phyloP scores from a whole-genome alignment of 2,797 vertebrate species.

The Nasua narica region DNA sequence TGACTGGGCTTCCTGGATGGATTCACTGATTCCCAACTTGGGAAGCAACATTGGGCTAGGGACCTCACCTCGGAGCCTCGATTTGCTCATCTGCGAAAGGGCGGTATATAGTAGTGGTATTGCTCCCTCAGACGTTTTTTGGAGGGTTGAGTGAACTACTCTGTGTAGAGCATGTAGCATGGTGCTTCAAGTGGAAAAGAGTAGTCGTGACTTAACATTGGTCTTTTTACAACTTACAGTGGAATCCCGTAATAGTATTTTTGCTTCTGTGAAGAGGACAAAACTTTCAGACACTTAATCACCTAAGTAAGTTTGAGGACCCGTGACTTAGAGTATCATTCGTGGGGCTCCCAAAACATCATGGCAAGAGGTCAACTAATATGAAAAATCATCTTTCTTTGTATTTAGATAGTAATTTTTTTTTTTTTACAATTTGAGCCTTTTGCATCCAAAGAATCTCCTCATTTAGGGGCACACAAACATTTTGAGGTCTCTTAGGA shows the following conservation, averaged over 20 bases:
- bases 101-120: not conserved
- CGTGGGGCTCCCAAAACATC: not conserved
- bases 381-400: not conserved
- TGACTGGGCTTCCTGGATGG: not conserved
- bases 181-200: not conserved
- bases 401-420: not conserved
- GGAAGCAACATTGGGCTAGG: not conserved
- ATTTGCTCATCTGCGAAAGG: not conserved
- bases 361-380: not conserved
- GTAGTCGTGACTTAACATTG: not conserved
- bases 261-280: conserved; percentile 8
- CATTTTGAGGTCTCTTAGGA: not conserved
- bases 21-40: not conserved
- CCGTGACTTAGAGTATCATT: not conserved
- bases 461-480: not conserved
- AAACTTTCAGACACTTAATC: not conserved
- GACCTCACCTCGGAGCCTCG: not conserved
- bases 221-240: not conserved
- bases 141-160: not conserved
- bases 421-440: not conserved
- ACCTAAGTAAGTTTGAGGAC: not conserved
- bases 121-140: not conserved
- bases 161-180: not conserved
- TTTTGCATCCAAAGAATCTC: not conserved
- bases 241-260: conserved; percentile 12